Evolutionary conservation across 1,140 invertebrate species (phyloP).

Genomic region (Atopsyche davidsoni): DNA sequence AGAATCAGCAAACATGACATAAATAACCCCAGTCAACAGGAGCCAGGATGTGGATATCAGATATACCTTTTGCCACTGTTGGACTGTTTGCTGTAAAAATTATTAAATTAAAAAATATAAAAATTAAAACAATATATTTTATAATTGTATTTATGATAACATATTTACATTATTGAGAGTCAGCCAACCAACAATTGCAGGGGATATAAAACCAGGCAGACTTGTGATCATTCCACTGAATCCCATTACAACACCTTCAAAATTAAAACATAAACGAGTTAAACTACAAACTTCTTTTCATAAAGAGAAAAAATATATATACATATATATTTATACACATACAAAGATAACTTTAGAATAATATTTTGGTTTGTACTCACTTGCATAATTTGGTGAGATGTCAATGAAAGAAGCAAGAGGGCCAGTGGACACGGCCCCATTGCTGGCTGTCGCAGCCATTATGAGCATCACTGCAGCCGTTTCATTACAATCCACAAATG

Average conservation of each 20-base stretch:
- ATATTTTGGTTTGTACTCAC: conserved; percentile 10
- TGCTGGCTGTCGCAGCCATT: conserved; percentile 53
- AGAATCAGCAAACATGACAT: conserved; percentile 53
- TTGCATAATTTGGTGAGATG: conserved; percentile 62
- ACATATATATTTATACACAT: too few species aligned
- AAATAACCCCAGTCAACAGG: conserved; percentile 48
- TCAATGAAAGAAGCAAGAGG: conserved; percentile 59
- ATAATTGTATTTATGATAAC: neutral
- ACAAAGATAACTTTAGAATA: too few species aligned
- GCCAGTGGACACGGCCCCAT: conserved; percentile 61
- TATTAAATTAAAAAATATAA: conserved; percentile 14
- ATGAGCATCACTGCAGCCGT: conserved; percentile 55
- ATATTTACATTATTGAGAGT: conserved; percentile 56
- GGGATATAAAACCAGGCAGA: conserved; percentile 53
- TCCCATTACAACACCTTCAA: conserved; percentile 49
- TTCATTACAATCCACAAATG: conserved; percentile 58
- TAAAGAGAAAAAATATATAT: conserved; percentile 6
- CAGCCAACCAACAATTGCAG: conserved; percentile 52
- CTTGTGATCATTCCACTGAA: conserved; percentile 51
- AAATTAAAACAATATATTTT: conserved; percentile 5
- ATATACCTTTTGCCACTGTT: conserved; percentile 61
- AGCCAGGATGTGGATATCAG: conserved; percentile 52
- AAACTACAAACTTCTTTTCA: conserved; percentile 14
- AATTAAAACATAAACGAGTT: neutral
- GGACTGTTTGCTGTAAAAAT: conserved; percentile 59